Conservation (phyloP, 1,140 invertebrate genomes). For the Bombus cullumanus region DNA sequence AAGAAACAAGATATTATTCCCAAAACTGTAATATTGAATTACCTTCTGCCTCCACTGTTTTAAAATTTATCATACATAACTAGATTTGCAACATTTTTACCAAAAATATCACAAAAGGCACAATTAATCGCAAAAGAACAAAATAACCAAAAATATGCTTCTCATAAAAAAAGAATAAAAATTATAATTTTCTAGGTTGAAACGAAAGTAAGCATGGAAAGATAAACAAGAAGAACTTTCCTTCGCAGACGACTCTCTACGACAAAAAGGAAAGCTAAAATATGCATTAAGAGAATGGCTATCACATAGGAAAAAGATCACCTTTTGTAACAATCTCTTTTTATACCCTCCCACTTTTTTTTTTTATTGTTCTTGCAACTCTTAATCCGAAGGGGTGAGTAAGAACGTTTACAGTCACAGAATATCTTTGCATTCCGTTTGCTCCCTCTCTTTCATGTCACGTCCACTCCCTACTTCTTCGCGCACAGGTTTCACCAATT, state of each 20-base stretch:
- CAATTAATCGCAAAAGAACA: background rate
- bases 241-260: too few relatives aligned
- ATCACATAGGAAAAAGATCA: background rate
- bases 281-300: background rate
- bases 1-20: background rate
- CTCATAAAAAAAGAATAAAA: background rate
- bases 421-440: background rate
- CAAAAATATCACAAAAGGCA: too few relatives aligned
- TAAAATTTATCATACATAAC: too few relatives aligned
- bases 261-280: background rate
- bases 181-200: background rate
- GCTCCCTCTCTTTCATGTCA: background rate
- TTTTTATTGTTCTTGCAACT: background rate
- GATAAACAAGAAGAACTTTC: background rate
- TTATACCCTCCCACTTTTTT: background rate
- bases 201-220: background rate
- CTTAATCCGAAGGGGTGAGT: constrained; percentile 25
- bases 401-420: constrained; percentile 24
- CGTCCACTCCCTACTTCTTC: constrained; percentile 26
- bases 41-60: too few relatives aligned
- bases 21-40: background rate
- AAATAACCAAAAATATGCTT: background rate
- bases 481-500: constrained; percentile 49
- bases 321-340: constrained; percentile 14
- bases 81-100: too few relatives aligned